Conservation (phyloP, 2,797 vertebrate genomes). For the Gadopsis bispinosus region DNA sequence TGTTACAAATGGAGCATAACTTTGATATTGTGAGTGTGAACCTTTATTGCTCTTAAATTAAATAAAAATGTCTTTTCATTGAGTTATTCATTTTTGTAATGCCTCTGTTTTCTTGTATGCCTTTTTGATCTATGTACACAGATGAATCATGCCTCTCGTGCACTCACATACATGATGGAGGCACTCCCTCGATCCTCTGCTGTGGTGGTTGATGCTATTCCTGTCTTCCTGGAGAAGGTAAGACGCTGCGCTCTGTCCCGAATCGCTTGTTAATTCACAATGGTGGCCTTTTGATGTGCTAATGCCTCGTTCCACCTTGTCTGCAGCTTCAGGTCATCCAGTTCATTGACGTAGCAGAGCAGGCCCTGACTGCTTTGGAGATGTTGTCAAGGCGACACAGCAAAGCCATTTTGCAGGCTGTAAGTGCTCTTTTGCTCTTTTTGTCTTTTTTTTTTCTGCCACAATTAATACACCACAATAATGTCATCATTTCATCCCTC, state of each 20-base stretch:
- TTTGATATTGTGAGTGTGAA: conserved; percentile 97
- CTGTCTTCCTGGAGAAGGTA: conserved; percentile 99
- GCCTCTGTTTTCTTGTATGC: background rate
- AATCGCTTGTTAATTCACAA: background rate
- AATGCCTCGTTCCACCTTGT: conserved; percentile 37
- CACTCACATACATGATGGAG: conserved; percentile 99
- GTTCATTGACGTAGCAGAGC: conserved; percentile 99
- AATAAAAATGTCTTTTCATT: background rate
- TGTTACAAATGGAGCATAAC: conserved; percentile 99
- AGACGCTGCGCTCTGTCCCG: background rate
- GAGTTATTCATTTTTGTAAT: conserved; percentile 2
- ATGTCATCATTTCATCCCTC: conserved; percentile 24
- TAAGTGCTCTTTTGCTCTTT: conserved; percentile 81
- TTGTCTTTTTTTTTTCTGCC: conserved; percentile 1
- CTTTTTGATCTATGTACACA: conserved; percentile 67
- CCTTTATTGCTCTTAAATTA: conserved; percentile 3
- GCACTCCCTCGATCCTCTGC: conserved; percentile 98
- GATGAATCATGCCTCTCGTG: conserved; percentile 99
- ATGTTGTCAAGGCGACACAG: conserved; percentile 99
- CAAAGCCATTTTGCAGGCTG: conserved; percentile 99
- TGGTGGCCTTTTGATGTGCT: conserved; percentile 48
- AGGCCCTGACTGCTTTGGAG: conserved; percentile 97
- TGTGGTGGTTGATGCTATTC: conserved; percentile 98
- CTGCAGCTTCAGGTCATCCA: conserved; percentile 98
- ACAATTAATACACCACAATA: background rate